A percentile compares a stretch with the other conserved stretches of the same genome.
Evolutionary conservation across 2,113 vertebrate genomes (phyloP).

Genomic region (Pampusana beccarii): DNA sequence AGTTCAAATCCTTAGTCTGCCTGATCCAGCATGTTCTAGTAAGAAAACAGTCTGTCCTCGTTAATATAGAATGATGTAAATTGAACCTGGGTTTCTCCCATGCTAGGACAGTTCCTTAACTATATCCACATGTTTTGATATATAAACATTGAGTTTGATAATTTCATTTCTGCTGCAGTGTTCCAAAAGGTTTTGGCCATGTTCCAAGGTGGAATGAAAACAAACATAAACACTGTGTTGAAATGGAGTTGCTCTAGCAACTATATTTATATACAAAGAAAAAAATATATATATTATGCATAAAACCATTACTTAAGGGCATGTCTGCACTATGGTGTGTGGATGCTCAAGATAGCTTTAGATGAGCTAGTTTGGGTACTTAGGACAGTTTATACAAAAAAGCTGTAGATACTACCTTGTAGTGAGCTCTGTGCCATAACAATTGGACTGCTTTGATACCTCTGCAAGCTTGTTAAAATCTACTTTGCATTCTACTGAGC

Average conservation of each 20-base stretch:
- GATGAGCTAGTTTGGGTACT: not conserved
- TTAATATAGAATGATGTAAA: not conserved
- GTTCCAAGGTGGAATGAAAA: constrained; percentile 7
- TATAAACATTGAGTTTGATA: constrained; percentile 17
- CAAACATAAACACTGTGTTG: not conserved
- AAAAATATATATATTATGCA: not conserved
- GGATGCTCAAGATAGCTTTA: not conserved
- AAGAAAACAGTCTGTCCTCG: not conserved
- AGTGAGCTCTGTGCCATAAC: not conserved
- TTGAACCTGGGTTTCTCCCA: not conserved
- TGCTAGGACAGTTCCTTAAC: not conserved
- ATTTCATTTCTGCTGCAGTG: not conserved
- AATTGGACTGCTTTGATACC: not conserved
- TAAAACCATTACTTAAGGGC: not conserved
- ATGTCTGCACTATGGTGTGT: not conserved
- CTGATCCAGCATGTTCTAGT: not conserved
- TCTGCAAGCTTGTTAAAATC: not conserved
- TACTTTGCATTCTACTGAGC: not conserved
- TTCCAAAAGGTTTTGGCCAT: not conserved
- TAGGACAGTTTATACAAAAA: not conserved
- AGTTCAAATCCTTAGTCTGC: not conserved
- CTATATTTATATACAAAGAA: not conserved
- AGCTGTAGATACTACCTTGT: not conserved
- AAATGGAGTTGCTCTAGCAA: not conserved
- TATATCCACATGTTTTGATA: constrained; percentile 1